Conservation (phyloP, 2,113 vertebrate species). For the Pangasianodon hypophthalmus region DNA sequence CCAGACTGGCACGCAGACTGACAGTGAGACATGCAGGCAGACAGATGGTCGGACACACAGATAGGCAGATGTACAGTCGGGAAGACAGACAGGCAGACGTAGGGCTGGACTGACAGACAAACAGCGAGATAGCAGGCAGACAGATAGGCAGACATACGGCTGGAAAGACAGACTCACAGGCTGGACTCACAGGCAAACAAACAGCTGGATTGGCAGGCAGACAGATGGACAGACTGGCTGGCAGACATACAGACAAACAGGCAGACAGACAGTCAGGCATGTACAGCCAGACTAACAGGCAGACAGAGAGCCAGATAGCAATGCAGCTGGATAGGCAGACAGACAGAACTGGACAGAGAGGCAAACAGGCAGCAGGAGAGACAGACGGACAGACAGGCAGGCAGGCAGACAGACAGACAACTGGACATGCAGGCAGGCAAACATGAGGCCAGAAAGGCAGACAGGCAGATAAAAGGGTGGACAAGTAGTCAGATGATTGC, state of each 20-base stretch:
- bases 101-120: not conserved
- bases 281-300: not conserved
- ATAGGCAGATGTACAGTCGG: not conserved
- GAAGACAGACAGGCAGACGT: not conserved
- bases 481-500: not conserved
- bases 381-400: not conserved
- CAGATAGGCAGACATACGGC: not conserved
- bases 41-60: fast-evolving
- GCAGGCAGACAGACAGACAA: not conserved
- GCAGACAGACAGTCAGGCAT: not conserved
- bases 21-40: not conserved
- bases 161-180: not conserved
- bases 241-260: not conserved
- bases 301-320: not conserved
- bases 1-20: not conserved
- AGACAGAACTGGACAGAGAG: not conserved
- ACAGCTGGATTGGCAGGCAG: not conserved
- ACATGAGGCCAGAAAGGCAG: not conserved
- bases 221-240: not conserved
- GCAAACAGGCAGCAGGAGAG: not conserved
- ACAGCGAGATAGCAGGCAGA: too few relatives aligned
- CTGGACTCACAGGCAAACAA: not conserved
- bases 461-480: not conserved
- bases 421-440: not conserved
- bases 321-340: not conserved